phyloP scores from a whole-genome alignment of 2,797 vertebrate species.

The Coranthus polyacanthus region DNA sequence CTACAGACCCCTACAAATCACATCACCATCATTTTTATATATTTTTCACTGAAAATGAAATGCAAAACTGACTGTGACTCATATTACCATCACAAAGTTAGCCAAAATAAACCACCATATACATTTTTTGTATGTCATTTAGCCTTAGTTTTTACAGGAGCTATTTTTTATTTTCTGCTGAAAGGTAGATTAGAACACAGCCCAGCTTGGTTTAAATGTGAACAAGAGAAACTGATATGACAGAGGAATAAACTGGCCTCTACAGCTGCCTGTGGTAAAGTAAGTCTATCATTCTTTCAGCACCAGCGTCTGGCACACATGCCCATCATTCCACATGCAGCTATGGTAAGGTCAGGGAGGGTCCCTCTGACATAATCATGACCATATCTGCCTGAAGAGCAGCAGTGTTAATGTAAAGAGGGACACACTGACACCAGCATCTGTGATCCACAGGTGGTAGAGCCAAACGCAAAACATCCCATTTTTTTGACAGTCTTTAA shows the following conservation, averaged over 20 bases:
- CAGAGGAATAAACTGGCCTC: conserved; percentile 21
- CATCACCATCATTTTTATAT: too few species aligned
- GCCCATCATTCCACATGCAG: conserved; percentile 33
- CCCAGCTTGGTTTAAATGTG: conserved; percentile 30
- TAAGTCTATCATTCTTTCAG: conserved; percentile 37
- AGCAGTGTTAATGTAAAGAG: not conserved
- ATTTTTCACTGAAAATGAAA: too few species aligned
- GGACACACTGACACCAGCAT: conserved; percentile 1
- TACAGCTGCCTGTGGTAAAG: conserved; percentile 39
- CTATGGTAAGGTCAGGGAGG: conserved; percentile 19
- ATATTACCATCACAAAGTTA: too few species aligned
- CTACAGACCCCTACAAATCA: too few species aligned
- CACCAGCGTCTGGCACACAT: conserved; percentile 33
- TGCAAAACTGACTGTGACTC: too few species aligned
- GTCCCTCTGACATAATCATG: conserved; percentile 33
- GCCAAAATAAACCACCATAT: too few species aligned
- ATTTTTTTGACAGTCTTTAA: conserved; percentile 1
- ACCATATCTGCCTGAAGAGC: conserved; percentile 5
- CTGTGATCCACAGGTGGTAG: conserved; percentile 8
- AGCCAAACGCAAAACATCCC: not conserved
- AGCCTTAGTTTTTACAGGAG: too few species aligned
- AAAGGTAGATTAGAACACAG: not conserved
- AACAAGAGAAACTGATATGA: conserved; percentile 32
- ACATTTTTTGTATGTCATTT: too few species aligned
- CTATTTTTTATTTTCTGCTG: too few species aligned